Percentiles rank a stretch among this genome's conserved stretches.
Conservation (phyloP, 2,888 invertebrate genomes). For the Strigamia transsilvanica region DNA sequence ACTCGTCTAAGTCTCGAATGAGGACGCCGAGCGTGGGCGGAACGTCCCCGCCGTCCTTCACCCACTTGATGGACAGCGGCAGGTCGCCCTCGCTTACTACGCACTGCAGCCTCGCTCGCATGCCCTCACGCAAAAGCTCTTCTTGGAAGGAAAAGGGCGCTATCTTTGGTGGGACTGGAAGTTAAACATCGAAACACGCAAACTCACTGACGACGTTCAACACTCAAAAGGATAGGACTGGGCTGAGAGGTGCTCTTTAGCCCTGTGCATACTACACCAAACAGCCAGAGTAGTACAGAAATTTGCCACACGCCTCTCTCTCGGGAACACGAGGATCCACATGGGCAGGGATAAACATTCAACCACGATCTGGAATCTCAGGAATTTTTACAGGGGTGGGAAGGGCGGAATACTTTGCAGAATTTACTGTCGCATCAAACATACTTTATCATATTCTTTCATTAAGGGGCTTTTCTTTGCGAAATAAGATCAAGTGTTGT, state of each 20-base stretch:
- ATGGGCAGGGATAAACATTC: slow-evolving; percentile 27
- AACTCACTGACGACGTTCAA: slow-evolving; percentile 55
- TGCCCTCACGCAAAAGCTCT: slow-evolving; percentile 69
- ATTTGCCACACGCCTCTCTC: slow-evolving; percentile 46
- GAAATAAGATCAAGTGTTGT: not conserved
- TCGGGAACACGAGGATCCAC: slow-evolving; percentile 34
- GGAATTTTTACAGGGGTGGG: not conserved
- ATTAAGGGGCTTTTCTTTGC: no score
- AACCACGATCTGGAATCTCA: slow-evolving; percentile 44
- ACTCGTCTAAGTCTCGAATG: slow-evolving; percentile 68
- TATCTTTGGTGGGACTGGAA: slow-evolving; percentile 56
- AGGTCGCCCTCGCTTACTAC: slow-evolving; percentile 82
- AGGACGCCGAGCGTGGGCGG: slow-evolving; percentile 62
- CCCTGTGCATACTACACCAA: slow-evolving; percentile 49
- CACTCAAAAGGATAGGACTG: slow-evolving; percentile 51
- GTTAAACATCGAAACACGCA: slow-evolving; percentile 55
- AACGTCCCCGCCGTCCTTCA: slow-evolving; percentile 76
- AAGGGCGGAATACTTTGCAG: not conserved
- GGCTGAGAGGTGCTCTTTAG: slow-evolving; percentile 48
- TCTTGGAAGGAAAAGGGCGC: slow-evolving; percentile 55
- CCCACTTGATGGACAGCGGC: slow-evolving; percentile 81
- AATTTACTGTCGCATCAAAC: no score
- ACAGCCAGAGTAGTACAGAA: slow-evolving; percentile 41
- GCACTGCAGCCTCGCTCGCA: slow-evolving; percentile 82
- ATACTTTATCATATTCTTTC: no score